These are phyloP conservation scores for Diplosoma virens DNA, from an alignment of 23 tunicate species.

Conservation along the genomic window DNA sequence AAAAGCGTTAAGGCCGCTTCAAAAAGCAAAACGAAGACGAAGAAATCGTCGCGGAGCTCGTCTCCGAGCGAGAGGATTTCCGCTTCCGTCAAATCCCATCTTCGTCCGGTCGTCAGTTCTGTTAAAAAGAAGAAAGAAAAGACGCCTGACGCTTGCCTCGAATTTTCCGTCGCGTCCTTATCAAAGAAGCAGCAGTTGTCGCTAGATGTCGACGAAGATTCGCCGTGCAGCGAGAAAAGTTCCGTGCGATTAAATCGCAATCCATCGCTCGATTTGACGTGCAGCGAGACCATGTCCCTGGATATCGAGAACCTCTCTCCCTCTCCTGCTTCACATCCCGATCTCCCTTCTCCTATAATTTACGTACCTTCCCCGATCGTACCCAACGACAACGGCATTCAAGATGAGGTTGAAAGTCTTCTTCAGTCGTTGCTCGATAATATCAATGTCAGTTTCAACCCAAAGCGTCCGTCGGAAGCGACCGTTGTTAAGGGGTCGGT, in stretches of 20 bases:
- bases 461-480: too few relatives aligned
- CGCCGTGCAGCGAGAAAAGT: background rate
- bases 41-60: background rate
- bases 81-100: background rate
- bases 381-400: too few relatives aligned
- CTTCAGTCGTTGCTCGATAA: too few relatives aligned
- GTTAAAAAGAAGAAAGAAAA: background rate
- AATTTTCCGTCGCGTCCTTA: constrained; percentile 33
- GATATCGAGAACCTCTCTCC: constrained; percentile 26
- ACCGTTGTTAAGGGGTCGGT: too few relatives aligned
- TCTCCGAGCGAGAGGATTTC: background rate
- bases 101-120: background rate
- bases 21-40: background rate
- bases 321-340: background rate
- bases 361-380: background rate
- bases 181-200: constrained; percentile 36
- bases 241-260: background rate
- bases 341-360: background rate
- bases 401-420: too few relatives aligned
- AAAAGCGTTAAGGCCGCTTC: background rate
- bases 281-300: constrained; percentile 63
- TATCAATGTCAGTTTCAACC: too few relatives aligned
- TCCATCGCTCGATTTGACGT: constrained; percentile 62
- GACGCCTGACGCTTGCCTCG: constrained; percentile 2
- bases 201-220: background rate